These are phyloP conservation scores for Sebastes ruberrimus DNA, from an alignment of 2,797 vertebrate genomes.

Conservation along the genomic window DNA sequence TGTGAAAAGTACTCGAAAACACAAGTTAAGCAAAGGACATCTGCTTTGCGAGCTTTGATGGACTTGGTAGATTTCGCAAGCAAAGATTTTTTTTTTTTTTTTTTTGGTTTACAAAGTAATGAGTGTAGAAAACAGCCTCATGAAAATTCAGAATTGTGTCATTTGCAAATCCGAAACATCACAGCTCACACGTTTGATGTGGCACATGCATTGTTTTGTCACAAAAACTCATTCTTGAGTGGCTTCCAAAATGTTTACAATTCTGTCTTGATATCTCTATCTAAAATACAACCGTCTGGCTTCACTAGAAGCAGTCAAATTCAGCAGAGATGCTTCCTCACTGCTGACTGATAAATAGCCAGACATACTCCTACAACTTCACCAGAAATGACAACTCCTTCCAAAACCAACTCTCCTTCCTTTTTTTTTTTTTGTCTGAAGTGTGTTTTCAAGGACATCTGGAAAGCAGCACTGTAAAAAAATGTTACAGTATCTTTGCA, in stretches of 20 bases:
- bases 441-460: conserved; percentile 73
- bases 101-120: conserved; percentile 29
- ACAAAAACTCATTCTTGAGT: conserved; percentile 1
- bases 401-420: conserved; percentile 47
- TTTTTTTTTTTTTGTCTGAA: conserved; percentile 25
- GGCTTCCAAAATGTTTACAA: conserved; percentile 45
- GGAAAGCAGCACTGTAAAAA: conserved; percentile 50
- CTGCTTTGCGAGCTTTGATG: conserved; percentile 51
- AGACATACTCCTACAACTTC: conserved; percentile 26
- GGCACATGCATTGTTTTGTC: conserved; percentile 46
- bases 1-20: conserved; percentile 43
- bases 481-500: conserved; percentile 44
- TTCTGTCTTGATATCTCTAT: conserved; percentile 41
- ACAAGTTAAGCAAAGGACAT: conserved; percentile 42
- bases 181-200: conserved; percentile 24
- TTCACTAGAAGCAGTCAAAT: conserved; percentile 20
- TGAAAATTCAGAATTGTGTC: conserved; percentile 46
- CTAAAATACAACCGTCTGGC: conserved; percentile 43
- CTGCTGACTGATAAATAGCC: conserved; percentile 56
- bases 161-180: conserved; percentile 43
- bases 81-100: conserved; percentile 17
- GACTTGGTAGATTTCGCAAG: conserved; percentile 36
- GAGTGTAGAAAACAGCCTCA: conserved; percentile 21
- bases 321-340: conserved; percentile 18
- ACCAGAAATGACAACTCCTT: conserved; percentile 46